Base-by-base conservation (phyloP, 2,113 vertebrate genomes). In the Elanus axillaris region DNA sequence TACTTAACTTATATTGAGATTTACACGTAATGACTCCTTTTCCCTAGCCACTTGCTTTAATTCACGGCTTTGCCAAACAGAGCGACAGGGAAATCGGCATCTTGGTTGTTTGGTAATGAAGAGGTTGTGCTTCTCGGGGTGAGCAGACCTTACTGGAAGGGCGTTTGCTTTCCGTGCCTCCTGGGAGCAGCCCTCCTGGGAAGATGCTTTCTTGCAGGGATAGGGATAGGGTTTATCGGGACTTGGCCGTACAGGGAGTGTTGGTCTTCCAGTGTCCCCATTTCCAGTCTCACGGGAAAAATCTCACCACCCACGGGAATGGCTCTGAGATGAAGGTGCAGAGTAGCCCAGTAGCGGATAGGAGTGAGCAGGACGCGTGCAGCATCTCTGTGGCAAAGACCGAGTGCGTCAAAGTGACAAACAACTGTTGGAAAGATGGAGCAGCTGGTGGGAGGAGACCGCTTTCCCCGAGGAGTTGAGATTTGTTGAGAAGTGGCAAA, bases 401-500 rank as follows among this genome's bases (percentile, higher is more conserved):
- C 2, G 0, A 12, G 52, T 2, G 16, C 22, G 10, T 19, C 40
- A 4, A 23, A 27, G 34, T 26, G 78, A 29, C 47, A 15, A 45
- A 47, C 5, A 13, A 15, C 16, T 22, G 32, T 7, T 47, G 77
- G 59, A 20, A 34, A 40, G 55, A 17, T 14, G 11, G 50, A 87
- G 52, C 34, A 29, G 56, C n/a, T 40, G 3, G 1, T n/a, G 16
- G 48, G 52, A 56, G 27, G 27, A 43, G 23, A 36, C 4, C 0
- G 1, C 43, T 43, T 43, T 32, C n/a, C 63, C 29, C 1, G 0
- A 9, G 40, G 34, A 38, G 42, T 1, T 52, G 64, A 42, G 64
- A 58, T 29, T n/a, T 42, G 47, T 7, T 47, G 64, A 68, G 66
- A 48, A 40, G 58, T 21, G 20, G 31, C 36, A 36, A 64, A 53